Conservation (phyloP, 1,140 invertebrate species). For the Delia radicum region DNA sequence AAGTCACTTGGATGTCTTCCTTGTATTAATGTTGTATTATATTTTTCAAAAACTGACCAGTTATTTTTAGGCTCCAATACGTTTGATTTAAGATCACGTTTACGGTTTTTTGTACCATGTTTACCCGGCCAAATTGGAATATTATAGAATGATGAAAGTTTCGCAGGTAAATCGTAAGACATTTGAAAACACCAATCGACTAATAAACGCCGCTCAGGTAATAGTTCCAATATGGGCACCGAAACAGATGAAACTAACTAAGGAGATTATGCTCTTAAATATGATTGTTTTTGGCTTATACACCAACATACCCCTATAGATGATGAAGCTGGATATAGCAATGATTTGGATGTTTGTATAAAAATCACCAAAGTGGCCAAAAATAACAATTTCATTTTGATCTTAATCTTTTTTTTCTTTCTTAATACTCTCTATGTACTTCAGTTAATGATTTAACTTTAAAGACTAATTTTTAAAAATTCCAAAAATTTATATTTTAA, state of each 20-base stretch:
- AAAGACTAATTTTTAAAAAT: neutral
- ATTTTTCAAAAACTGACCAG: slow-evolving; percentile 17
- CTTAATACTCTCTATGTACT: neutral
- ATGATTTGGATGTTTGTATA: neutral
- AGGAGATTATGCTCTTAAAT: neutral
- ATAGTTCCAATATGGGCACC: slow-evolving; percentile 38
- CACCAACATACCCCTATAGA: slow-evolving; percentile 13
- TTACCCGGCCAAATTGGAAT: slow-evolving; percentile 45
- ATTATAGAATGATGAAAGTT: slow-evolving; percentile 42
- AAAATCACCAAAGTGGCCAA: neutral
- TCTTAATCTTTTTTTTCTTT: too few relatives aligned
- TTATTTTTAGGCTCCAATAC: neutral
- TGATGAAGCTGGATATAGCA: slow-evolving; percentile 15
- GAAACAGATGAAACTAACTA: slow-evolving; percentile 38
- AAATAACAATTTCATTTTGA: neutral
- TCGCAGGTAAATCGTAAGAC: slow-evolving; percentile 40
- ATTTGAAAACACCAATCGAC: slow-evolving; percentile 51
- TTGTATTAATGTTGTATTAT: neutral
- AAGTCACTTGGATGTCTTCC: slow-evolving; percentile 41
- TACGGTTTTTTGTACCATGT: slow-evolving; percentile 17
- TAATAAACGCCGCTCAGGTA: slow-evolving; percentile 43
- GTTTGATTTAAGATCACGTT: neutral
- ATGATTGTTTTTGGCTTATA: neutral
- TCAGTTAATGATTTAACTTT: neutral
- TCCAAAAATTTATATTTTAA: neutral